Evolutionary conservation across 2,888 invertebrate genomes (phyloP).

Genomic region (Schrankia costaestrigalis): DNA sequence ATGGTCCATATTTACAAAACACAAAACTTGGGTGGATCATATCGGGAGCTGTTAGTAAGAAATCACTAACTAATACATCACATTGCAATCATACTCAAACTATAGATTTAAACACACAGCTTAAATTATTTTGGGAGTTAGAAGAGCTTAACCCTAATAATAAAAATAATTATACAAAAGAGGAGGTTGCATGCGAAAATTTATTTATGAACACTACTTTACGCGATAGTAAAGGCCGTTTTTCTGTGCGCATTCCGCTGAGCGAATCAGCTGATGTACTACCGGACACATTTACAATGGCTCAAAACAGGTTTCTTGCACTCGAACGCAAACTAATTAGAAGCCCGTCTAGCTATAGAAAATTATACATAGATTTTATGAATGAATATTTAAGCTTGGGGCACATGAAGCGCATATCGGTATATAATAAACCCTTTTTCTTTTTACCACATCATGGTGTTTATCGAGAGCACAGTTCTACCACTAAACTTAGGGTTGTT

Average conservation of each 20-base stretch:
- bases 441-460: constrained; percentile 13
- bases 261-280: constrained; percentile 4
- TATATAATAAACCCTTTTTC: constrained; percentile 1
- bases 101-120: constrained; percentile 6
- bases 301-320: constrained; percentile 8
- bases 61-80: background rate
- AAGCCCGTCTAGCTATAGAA: constrained; percentile 4
- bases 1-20: constrained; percentile 10
- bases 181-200: constrained; percentile 4
- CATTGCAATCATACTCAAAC: constrained; percentile 8
- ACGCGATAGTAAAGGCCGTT: constrained; percentile 2
- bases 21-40: constrained; percentile 8
- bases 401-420: constrained; percentile 5
- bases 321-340: constrained; percentile 11
- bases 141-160: background rate
- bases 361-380: constrained; percentile 8
- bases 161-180: background rate
- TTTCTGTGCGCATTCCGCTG: background rate
- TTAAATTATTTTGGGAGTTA: constrained; percentile 4
- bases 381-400: constrained; percentile 7
- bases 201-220: constrained; percentile 3
- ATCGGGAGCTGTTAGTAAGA: constrained; percentile 2
- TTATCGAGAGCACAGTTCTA: constrained; percentile 2
- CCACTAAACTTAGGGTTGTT: constrained; percentile 9
- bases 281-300: constrained; percentile 5